Conservation (phyloP, 2,113 vertebrate genomes). For the Dendropsophus ebraccatus region DNA sequence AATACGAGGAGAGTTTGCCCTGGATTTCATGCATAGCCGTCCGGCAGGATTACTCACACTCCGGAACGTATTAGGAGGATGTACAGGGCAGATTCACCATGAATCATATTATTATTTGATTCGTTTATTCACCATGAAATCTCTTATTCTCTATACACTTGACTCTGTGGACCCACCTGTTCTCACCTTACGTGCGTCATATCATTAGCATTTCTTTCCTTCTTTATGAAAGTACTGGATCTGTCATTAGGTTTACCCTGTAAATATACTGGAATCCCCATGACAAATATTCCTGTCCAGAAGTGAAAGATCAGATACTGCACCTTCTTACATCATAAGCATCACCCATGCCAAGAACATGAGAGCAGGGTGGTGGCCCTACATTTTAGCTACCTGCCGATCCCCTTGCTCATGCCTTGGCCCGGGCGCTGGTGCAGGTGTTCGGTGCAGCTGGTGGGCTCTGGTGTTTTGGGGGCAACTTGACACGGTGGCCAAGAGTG, state of each 20-base stretch:
- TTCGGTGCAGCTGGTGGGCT: too few relatives aligned
- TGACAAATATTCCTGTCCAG: neutral
- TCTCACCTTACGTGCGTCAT: neutral
- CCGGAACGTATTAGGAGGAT: neutral
- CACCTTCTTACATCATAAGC: neutral
- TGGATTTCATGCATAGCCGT: neutral
- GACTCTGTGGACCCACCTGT: neutral
- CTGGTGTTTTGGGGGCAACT: too few relatives aligned
- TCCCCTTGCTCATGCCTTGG: too few relatives aligned
- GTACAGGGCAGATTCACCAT: neutral
- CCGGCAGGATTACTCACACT: neutral
- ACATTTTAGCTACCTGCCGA: too few relatives aligned
- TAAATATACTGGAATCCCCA: neutral
- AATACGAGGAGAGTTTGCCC: neutral
- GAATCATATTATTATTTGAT: slow-evolving; percentile 1
- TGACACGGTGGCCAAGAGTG: too few relatives aligned
- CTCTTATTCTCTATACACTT: neutral
- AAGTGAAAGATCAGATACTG: neutral
- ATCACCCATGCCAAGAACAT: neutral
- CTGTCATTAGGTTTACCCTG: neutral
- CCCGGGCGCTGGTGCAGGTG: too few relatives aligned
- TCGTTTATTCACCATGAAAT: neutral
- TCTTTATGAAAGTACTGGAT: neutral
- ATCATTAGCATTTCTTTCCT: neutral
- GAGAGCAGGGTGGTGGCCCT: too few relatives aligned